These are phyloP conservation scores for Bombus fervidus DNA, from an alignment of 1,140 invertebrate species.

Conservation along the genomic window DNA sequence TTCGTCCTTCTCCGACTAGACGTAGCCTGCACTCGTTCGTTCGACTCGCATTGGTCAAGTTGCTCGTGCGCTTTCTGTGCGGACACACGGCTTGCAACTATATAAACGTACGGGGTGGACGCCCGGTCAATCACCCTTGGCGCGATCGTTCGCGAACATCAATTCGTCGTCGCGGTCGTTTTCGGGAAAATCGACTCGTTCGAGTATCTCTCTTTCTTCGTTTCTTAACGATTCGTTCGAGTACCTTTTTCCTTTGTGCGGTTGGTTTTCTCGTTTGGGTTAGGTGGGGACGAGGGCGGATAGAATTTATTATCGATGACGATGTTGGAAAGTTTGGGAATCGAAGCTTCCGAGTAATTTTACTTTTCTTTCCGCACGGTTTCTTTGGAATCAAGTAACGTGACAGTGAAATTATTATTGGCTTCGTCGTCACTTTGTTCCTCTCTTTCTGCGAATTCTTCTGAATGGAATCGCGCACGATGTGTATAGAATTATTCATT, in stretches of 20 bases:
- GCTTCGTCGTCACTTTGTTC: background rate
- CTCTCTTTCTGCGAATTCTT: background rate
- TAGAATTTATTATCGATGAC: background rate
- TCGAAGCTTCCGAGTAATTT: background rate
- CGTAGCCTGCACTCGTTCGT: constrained; percentile 7
- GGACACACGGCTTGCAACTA: constrained; percentile 21
- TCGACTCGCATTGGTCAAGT: constrained; percentile 11
- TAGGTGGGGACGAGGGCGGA: background rate
- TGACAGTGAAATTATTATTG: background rate
- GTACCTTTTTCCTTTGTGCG: background rate
- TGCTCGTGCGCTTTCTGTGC: background rate
- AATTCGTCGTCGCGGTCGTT: constrained; percentile 3
- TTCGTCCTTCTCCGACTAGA: background rate
- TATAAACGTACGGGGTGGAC: constrained; percentile 72
- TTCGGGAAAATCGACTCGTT: background rate
- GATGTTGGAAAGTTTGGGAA: background rate
- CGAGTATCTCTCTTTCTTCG: no score
- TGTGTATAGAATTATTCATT: background rate
- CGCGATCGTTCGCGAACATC: background rate
- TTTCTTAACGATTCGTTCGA: background rate
- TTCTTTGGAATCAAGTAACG: fast-evolving
- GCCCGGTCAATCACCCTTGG: constrained; percentile 71
- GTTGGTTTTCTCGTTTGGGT: background rate
- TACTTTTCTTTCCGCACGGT: background rate
- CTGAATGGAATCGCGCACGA: no score